Base-by-base conservation (phyloP, 1,140 invertebrate species). In the Cyphomyrmex costatus region DNA sequence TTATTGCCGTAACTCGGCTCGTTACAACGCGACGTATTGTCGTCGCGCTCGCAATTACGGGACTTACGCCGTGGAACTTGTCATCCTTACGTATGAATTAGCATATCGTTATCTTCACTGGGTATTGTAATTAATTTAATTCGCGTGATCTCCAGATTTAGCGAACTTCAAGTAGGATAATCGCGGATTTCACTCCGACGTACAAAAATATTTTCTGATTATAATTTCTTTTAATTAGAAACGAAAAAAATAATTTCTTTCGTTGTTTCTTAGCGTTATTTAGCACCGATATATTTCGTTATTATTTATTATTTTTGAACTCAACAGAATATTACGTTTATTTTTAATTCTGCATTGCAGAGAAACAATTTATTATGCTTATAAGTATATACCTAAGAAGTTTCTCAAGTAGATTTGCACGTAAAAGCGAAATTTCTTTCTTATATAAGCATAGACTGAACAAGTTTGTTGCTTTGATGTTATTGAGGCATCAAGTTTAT, bases 1-100 rank as follows among this genome's bases (percentile, higher is more conserved):
- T 80, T 82, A 82, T 82, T 36, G 21, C 65, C 24, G 65, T 56
- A 82, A 82, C 51, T 58, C 66, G 65, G 66, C 51, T 82, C 56
- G 53, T 82, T 71, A 71, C 21, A 46, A 3, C 19, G 24, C 33
- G 33, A 60, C 19, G 66, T 46, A 82, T 71, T 71, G 51, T 70
- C 33, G 79, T 33, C 24, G 21, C 33, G 21, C 36, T 71, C 66
- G 33, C 24, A 58, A 70, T 82, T 82, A 71, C 78, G 36, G 30
- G 42, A 36, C 33, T 82, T 71, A 30, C 53, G 63, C 10, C 10
- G 5, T 51, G 19, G 3, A 60, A 30, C 27, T 68, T 30, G 46
- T 53, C n/a, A n/a, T 82, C 19, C 24, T 82, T 82, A 71, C 65
- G 51, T 70, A 14, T 33, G 21, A 60, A 80, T 80, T 70, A 70